These are phyloP conservation scores for Lycocorax pyrrhopterus DNA, from an alignment of 2,113 vertebrate genomes.

Conservation along the genomic window DNA sequence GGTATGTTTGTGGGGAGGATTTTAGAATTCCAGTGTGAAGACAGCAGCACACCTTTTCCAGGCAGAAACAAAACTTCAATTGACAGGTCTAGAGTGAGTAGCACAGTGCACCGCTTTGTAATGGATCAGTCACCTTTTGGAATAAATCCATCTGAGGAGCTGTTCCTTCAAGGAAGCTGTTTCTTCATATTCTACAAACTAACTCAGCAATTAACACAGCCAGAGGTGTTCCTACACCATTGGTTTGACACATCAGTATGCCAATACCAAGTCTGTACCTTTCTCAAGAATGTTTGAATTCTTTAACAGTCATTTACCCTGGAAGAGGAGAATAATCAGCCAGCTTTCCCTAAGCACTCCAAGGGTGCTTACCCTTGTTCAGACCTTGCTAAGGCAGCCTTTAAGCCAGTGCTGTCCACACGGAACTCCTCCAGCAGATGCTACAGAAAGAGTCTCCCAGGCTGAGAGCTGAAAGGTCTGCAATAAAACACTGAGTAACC, in stretches of 20 bases:
- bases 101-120: not conserved
- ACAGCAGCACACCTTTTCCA: not conserved
- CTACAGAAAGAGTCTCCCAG: not conserved
- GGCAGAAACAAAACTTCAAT: not conserved
- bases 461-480: not conserved
- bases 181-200: not conserved
- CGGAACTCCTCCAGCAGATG: not conserved
- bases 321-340: not conserved
- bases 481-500: not conserved
- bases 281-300: not conserved
- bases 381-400: not conserved
- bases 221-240: not conserved
- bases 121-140: fast-evolving
- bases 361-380: not conserved
- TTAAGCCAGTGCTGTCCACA: not conserved
- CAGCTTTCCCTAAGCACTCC: not conserved
- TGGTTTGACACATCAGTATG: not conserved
- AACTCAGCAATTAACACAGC: not conserved
- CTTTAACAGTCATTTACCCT: not conserved
- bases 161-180: not conserved
- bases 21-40: not conserved
- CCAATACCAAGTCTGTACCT: not conserved
- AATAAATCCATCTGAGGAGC: not conserved
- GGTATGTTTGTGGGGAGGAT: not conserved
- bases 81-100: not conserved